phyloP scores from a whole-genome alignment of 92 coral and sea anemone species.

The Chrysogorgia sp. region DNA sequence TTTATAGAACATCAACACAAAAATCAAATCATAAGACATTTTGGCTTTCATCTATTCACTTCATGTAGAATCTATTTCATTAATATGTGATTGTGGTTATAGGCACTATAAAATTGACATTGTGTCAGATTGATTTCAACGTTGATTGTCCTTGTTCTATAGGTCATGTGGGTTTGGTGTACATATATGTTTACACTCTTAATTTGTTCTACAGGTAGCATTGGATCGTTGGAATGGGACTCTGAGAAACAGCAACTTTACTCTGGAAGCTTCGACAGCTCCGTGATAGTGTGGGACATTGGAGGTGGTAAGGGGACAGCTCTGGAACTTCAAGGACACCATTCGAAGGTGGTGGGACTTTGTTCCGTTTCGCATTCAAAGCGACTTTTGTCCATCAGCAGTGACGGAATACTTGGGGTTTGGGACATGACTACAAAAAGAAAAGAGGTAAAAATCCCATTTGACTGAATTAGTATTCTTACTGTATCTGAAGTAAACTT shows the following conservation, averaged over 20 bases:
- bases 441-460: slow-evolving; percentile 64
- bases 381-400: slow-evolving; percentile 85
- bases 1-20: no score
- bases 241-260: slow-evolving; percentile 78
- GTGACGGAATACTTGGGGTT: slow-evolving; percentile 84
- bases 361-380: slow-evolving; percentile 86
- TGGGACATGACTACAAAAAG: slow-evolving; percentile 94
- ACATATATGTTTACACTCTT: neutral
- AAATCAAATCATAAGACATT: no score
- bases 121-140: no score
- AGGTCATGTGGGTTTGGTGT: no score
- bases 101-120: no score
- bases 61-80: no score
- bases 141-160: no score
- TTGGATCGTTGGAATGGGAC: slow-evolving; percentile 95
- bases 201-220: slow-evolving; percentile 69
- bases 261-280: slow-evolving; percentile 98
- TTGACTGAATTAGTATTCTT: no score
- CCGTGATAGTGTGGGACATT: slow-evolving; percentile 95
- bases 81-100: no score
- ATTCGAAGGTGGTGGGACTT: slow-evolving; percentile 82
- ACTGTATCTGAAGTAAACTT: neutral
- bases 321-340: slow-evolving; percentile 94
- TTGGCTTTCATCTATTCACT: no score
- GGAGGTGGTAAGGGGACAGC: slow-evolving; percentile 99